Percentiles rank a stretch among this genome's conserved stretches.
Evolutionary conservation across 2,888 invertebrate genomes (phyloP).

Genomic region (Resseliella maxima): DNA sequence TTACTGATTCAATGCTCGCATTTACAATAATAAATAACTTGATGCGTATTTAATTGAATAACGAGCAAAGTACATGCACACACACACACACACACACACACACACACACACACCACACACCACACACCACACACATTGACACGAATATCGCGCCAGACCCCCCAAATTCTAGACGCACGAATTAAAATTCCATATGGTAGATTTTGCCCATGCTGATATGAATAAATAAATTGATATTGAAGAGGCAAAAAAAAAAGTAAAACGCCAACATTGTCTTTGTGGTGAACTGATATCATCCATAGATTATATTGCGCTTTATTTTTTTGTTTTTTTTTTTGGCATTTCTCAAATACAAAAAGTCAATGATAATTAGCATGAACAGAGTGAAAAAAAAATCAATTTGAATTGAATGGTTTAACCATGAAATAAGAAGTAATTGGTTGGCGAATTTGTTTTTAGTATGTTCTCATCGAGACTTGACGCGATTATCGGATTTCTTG

Average conservation of each 20-base stretch:
- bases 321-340: background rate
- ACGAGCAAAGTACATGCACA: constrained; percentile 27
- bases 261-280: background rate
- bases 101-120: background rate
- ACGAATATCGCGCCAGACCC: background rate
- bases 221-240: constrained; percentile 38
- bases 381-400: background rate
- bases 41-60: constrained; percentile 53
- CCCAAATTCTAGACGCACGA: background rate
- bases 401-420: background rate
- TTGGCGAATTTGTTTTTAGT: background rate
- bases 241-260: background rate
- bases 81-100: too few relatives aligned
- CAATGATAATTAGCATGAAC: background rate
- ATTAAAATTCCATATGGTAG: background rate
- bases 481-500: background rate
- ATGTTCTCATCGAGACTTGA: background rate
- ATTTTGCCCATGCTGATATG: background rate
- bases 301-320: background rate
- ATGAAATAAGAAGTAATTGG: background rate
- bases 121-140: too few relatives aligned
- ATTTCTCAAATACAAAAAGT: background rate
- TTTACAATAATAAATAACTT: constrained; percentile 18
- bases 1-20: background rate
- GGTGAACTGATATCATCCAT: background rate